Conservation (phyloP, 2,888 invertebrate species). For the Drosophila nr. fundita region DNA sequence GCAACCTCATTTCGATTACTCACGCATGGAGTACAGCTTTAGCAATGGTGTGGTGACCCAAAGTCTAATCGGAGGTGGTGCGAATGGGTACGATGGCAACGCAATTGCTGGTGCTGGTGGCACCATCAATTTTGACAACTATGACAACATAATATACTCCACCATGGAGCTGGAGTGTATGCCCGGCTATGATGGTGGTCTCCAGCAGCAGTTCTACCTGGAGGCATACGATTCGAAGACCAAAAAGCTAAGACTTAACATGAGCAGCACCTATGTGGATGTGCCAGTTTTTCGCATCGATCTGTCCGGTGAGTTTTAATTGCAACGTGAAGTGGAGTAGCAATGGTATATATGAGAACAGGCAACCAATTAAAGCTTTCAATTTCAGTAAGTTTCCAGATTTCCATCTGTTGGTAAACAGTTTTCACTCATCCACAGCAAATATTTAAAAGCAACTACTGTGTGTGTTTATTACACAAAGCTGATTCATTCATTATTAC, state of each 20-base stretch:
- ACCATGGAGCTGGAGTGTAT: slow-evolving; percentile 93
- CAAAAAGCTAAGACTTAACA: slow-evolving; percentile 89
- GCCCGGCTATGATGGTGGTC: slow-evolving; percentile 94
- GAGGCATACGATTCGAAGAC: slow-evolving; percentile 92
- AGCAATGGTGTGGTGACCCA: slow-evolving; percentile 83
- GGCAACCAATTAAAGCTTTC: not conserved
- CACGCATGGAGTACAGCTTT: slow-evolving; percentile 84
- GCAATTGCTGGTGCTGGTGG: slow-evolving; percentile 64
- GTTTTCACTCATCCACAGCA: not conserved
- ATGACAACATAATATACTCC: slow-evolving; percentile 84
- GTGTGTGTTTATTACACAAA: slow-evolving; percentile 51
- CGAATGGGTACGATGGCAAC: slow-evolving; percentile 46
- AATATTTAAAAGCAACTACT: slow-evolving; percentile 9
- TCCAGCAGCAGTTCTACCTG: slow-evolving; percentile 93
- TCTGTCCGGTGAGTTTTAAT: slow-evolving; percentile 80
- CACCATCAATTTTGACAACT: slow-evolving; percentile 84
- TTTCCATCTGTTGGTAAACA: slow-evolving; percentile 1
- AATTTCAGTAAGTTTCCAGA: not conserved
- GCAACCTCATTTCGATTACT: slow-evolving; percentile 83
- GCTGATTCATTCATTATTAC: slow-evolving; percentile 73
- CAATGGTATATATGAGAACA: not conserved
- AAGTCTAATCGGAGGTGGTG: slow-evolving; percentile 73
- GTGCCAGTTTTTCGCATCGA: slow-evolving; percentile 87
- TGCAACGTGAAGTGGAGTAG: not conserved
- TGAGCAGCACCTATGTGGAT: slow-evolving; percentile 87